phyloP scores from a whole-genome alignment of 2,888 invertebrate species.

The Galeopsomyia nigrocyanea region DNA sequence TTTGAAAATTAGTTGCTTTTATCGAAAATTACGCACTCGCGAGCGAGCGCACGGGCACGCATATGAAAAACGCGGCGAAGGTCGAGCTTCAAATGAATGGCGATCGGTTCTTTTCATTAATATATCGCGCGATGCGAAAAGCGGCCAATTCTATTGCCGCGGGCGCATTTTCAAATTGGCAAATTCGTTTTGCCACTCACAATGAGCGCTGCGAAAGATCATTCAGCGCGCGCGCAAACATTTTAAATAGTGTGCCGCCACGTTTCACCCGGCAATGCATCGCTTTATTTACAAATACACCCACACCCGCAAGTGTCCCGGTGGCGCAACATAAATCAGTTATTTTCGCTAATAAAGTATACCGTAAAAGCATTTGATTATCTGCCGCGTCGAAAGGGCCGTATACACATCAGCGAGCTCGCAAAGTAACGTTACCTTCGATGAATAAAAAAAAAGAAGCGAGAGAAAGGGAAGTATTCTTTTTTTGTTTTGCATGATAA shows the following conservation, averaged over 20 bases:
- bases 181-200: constrained; percentile 19
- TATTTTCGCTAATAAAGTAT: neutral
- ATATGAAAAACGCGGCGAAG: constrained; percentile 33
- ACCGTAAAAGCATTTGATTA: constrained; percentile 3
- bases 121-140: constrained; percentile 7
- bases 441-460: constrained; percentile 31
- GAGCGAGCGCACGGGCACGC: neutral
- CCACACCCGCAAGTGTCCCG: neutral
- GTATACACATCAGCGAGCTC: constrained; percentile 14
- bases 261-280: too few relatives aligned
- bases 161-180: constrained; percentile 29
- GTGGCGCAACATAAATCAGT: neutral
- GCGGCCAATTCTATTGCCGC: neutral
- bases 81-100: constrained; percentile 37
- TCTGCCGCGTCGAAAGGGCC: neutral
- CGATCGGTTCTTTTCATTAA: neutral
- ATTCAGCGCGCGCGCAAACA: constrained; percentile 21
- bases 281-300: neutral
- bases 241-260: constrained; percentile 19
- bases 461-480: constrained; percentile 22
- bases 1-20: constrained; percentile 45
- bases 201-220: constrained; percentile 29
- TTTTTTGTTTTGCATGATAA: constrained; percentile 40
- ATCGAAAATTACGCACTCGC: constrained; percentile 40
- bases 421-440: constrained; percentile 33